Percentiles rank a stretch among this genome's conserved stretches.
phyloP scores from a whole-genome alignment of 2,113 vertebrate genomes.

The Leiothrix lutea region DNA sequence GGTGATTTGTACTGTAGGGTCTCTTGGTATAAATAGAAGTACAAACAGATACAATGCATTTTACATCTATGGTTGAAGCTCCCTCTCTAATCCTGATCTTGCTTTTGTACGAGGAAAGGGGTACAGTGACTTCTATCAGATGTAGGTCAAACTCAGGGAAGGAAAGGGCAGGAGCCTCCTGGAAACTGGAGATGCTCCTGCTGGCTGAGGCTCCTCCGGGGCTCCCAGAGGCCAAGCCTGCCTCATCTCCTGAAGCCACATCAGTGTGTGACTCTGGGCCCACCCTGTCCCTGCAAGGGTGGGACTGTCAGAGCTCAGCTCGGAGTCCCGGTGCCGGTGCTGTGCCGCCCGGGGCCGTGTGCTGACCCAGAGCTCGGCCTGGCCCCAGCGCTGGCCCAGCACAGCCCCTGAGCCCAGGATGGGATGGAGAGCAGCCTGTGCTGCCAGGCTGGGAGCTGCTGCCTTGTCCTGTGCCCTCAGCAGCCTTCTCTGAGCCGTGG shows the following conservation, averaged over 20 bases:
- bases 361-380: rapidly evolving
- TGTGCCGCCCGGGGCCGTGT: background rate
- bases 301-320: background rate
- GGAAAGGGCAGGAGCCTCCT: background rate
- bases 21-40: background rate
- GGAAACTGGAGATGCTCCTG: rapidly evolving
- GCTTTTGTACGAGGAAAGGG: background rate
- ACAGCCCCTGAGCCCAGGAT: background rate
- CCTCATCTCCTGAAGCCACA: rapidly evolving
- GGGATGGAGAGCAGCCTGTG: background rate
- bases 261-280: rapidly evolving
- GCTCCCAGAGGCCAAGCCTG: background rate
- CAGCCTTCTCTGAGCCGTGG: background rate
- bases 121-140: background rate
- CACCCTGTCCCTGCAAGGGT: rapidly evolving
- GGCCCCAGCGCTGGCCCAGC: background rate
- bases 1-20: background rate
- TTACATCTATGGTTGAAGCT: background rate
- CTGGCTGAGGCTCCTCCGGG: rapidly evolving
- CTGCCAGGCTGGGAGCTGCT: background rate
- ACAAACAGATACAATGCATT: rapidly evolving
- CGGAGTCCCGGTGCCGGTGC: background rate
- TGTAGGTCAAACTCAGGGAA: background rate
- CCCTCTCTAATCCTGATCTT: background rate
- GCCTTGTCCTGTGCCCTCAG: background rate